Evolutionary conservation across 2,888 invertebrate genomes (phyloP), one percentile per base, ranked within the genome.

Genomic region (Allolobophora icterica): DNA sequence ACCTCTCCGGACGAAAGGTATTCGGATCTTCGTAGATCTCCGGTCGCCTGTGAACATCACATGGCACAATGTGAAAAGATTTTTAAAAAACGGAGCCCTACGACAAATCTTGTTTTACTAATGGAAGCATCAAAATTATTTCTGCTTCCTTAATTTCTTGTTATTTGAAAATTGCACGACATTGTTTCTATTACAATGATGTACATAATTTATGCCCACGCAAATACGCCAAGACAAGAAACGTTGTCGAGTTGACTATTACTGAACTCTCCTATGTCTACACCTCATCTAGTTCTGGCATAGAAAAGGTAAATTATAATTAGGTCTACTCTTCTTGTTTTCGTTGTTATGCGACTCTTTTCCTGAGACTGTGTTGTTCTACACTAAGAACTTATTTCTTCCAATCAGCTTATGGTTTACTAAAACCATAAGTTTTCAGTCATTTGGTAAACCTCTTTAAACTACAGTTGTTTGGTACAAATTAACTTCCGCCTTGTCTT

Each of bases 1-100:
- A 94, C 40, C 94, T 92, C 35, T 94, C 94, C 15, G 94, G 94
- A 21, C 90, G 91, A 91, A 94, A 94, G 35, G 91, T 91, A 11
- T 93, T 93, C 0, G 94, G 94, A 89, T 94, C 93, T n/a, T 93
- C 92, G 93, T 94, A 94, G 71, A 94, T 93, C 40, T 92, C 92
- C 2, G 93, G 92, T 19, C 92, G 91, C 90, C 94, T 94, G 92
- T 84, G 93, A 92, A 89, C 30, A 71, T n/a, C 71, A 71, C n/a
- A 71, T n/a, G n/a, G 17, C 30, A 71, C 58, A 8, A 71, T n/a
- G 11, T 71, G n/a, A n/a, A 71, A 11, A 71, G 30, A 11, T 71
- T n/a, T n/a, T n/a, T n/a, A 71, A 19, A 21, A 19, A 52, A 24
- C 52, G 17, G 1, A 21, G 38, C 38, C 38, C 52, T 17, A 45